Evolutionary conservation across 2,113 vertebrate species (phyloP).

Genomic region (Phyllostomus discolor): DNA sequence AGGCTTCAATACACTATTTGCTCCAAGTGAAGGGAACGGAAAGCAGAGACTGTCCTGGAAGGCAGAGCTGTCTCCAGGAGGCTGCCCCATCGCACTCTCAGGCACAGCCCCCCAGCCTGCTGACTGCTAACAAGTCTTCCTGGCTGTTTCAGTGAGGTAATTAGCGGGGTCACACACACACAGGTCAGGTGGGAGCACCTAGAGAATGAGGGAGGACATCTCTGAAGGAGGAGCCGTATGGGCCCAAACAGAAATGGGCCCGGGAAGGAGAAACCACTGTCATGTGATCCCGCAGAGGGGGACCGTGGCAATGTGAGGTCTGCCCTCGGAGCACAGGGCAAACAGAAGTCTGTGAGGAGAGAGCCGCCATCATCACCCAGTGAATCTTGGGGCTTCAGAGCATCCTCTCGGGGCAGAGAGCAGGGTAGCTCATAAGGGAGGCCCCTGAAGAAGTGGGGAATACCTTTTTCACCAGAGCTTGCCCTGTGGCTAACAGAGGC

Average conservation of each 20-base stretch:
- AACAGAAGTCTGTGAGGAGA: background rate
- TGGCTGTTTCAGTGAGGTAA: background rate
- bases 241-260: background rate
- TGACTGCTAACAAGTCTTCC: background rate
- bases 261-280: background rate
- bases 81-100: background rate
- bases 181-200: background rate
- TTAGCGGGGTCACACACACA: background rate
- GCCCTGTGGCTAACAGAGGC: background rate
- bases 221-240: background rate
- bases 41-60: background rate
- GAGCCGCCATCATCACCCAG: background rate
- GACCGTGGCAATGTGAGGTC: background rate
- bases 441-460: background rate
- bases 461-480: constrained; percentile 36
- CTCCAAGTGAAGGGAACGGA: background rate
- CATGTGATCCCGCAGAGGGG: background rate
- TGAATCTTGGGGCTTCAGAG: background rate
- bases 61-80: background rate
- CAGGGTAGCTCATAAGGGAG: background rate
- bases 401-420: constrained; percentile 1
- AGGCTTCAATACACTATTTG: background rate
- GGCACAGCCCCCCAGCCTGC: no score
- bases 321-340: background rate
- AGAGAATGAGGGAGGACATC: background rate